phyloP scores from a whole-genome alignment of 2,888 invertebrate genomes.

The Galeopsomyia nigrocyanea region DNA sequence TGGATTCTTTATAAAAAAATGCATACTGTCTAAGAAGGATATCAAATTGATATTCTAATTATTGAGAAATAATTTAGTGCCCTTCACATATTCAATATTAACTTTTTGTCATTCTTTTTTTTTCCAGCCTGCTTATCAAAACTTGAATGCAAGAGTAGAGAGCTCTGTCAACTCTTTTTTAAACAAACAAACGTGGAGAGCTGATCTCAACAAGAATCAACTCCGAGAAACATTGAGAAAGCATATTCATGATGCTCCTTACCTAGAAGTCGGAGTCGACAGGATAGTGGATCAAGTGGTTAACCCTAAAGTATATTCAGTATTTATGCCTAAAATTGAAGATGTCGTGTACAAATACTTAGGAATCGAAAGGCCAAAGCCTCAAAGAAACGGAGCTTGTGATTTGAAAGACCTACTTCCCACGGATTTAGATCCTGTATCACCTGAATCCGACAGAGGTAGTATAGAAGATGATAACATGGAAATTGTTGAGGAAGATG shows the following conservation, averaged over 20 bases:
- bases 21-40: too few species aligned
- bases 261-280: constrained; percentile 91
- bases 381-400: constrained; percentile 61
- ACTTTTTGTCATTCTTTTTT: constrained; percentile 30
- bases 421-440: constrained; percentile 84
- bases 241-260: constrained; percentile 91
- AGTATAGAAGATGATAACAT: constrained; percentile 68
- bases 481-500: constrained; percentile 60
- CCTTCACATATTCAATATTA: too few species aligned
- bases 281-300: constrained; percentile 96
- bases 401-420: constrained; percentile 76
- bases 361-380: constrained; percentile 82
- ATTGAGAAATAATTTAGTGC: too few species aligned
- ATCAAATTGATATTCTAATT: too few species aligned
- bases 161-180: constrained; percentile 88
- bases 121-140: constrained; percentile 90
- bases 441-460: constrained; percentile 82
- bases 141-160: constrained; percentile 90
- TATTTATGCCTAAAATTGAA: constrained; percentile 92
- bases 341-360: constrained; percentile 90
- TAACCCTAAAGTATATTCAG: constrained; percentile 89
- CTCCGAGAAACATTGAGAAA: constrained; percentile 88
- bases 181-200: constrained; percentile 85
- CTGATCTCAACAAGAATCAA: constrained; percentile 93
- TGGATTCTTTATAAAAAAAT: too few species aligned